These are phyloP conservation scores for Leptogaster cylindrica DNA, from an alignment of 2,888 invertebrate species.

Conservation along the genomic window DNA sequence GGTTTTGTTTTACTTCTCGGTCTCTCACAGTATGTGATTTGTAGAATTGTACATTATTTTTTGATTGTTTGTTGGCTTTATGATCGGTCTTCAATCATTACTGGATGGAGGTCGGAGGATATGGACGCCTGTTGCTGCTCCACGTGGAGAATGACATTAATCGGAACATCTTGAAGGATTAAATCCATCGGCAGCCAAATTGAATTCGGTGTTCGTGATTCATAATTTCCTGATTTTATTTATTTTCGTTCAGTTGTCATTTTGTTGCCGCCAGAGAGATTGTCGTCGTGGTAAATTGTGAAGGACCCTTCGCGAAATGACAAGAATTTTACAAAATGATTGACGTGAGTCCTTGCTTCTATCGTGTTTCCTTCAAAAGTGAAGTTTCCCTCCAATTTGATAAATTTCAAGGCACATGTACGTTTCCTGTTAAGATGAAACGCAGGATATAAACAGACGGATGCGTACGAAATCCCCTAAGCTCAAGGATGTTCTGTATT, in stretches of 20 bases:
- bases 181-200: background rate
- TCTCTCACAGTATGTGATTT: background rate
- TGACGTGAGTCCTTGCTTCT: conserved; percentile 34
- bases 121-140: conserved; percentile 7
- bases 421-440: conserved; percentile 32
- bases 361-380: conserved; percentile 20
- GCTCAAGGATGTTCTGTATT: conserved; percentile 27
- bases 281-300: background rate
- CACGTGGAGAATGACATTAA: background rate
- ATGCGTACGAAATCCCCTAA: conserved; percentile 37
- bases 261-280: conserved; percentile 5
- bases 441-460: conserved; percentile 32
- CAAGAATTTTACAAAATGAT: conserved; percentile 34
- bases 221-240: conserved; percentile 37
- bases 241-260: conserved; percentile 4
- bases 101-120: background rate
- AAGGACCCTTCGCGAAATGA: conserved; percentile 6
- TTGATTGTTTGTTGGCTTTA: background rate
- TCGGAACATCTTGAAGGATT: background rate
- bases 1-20: conserved; percentile 1
- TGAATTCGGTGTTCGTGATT: conserved; percentile 25
- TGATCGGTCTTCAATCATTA: background rate
- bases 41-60: no score
- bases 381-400: conserved; percentile 43
- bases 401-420: conserved; percentile 45